These are phyloP conservation scores for Okapia johnstoni DNA, from an alignment of 2,113 vertebrate genomes.

Conservation along the genomic window DNA sequence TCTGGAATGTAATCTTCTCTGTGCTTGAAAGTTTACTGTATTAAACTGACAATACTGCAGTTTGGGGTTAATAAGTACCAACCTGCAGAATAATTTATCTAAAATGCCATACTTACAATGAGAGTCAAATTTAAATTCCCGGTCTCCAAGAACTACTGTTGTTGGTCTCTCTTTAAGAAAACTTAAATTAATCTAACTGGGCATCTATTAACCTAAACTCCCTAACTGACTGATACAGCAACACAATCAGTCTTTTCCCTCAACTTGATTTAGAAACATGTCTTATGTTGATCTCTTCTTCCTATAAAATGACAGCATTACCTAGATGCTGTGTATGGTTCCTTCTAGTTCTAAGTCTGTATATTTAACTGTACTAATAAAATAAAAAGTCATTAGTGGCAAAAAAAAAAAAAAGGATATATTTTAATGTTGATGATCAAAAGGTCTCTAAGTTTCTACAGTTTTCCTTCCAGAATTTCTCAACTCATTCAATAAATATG, in stretches of 20 bases:
- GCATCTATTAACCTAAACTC: not conserved
- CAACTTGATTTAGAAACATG: constrained; percentile 10
- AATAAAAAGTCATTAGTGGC: not conserved
- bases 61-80: constrained; percentile 11
- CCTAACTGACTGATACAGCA: not conserved
- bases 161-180: not conserved
- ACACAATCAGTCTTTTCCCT: not conserved
- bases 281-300: not conserved
- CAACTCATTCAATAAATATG: not conserved
- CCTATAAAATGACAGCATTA: not conserved
- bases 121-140: not conserved
- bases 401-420: not conserved
- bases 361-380: not conserved
- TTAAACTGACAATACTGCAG: constrained; percentile 5
- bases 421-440: constrained; percentile 30
- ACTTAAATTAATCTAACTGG: constrained; percentile 1
- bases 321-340: not conserved
- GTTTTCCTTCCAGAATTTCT: constrained; percentile 22
- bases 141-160: not conserved
- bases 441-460: not conserved
- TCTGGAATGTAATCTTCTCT: not conserved
- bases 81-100: not conserved
- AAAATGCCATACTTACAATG: not conserved
- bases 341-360: not conserved
- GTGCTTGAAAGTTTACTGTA: constrained; percentile 17